A percentile compares a stretch with the other conserved stretches of the same genome.
Conservation (phyloP, 2,888 invertebrate species). For the Teleiodes luculella region DNA sequence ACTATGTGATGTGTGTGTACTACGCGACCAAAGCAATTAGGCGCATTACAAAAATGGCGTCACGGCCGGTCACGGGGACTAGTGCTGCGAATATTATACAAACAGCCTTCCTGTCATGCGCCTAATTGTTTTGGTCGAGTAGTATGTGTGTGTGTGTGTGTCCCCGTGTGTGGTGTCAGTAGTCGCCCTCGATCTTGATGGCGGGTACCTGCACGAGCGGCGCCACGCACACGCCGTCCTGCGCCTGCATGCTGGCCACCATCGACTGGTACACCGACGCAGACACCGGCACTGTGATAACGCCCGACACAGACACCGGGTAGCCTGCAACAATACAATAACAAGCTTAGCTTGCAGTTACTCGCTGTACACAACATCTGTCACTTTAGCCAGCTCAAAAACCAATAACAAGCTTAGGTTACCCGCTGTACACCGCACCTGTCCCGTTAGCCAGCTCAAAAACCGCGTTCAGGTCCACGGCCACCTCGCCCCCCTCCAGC, state of each 20-base stretch:
- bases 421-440: too few species aligned
- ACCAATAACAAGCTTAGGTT: too few species aligned
- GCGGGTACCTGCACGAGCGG: slow-evolving; percentile 87
- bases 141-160: not conserved
- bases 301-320: slow-evolving; percentile 92
- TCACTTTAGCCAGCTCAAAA: too few species aligned
- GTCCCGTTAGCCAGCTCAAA: too few species aligned
- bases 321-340: slow-evolving; percentile 75
- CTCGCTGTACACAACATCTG: too few species aligned
- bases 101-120: too few species aligned
- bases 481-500: slow-evolving; percentile 86
- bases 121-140: not conserved
- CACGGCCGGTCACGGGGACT: too few species aligned
- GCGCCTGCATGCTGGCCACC: slow-evolving; percentile 92
- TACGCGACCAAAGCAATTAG: too few species aligned
- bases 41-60: too few species aligned
- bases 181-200: slow-evolving; percentile 16
- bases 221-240: slow-evolving; percentile 90
- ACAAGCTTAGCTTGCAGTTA: too few species aligned
- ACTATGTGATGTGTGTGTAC: too few species aligned
- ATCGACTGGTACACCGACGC: slow-evolving; percentile 98
- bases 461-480: slow-evolving; percentile 92
- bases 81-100: too few species aligned
- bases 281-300: slow-evolving; percentile 96
- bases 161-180: not conserved